These are phyloP conservation scores for Ctenoplectra terminalis DNA, from an alignment of 1,140 invertebrate genomes.

Conservation along the genomic window DNA sequence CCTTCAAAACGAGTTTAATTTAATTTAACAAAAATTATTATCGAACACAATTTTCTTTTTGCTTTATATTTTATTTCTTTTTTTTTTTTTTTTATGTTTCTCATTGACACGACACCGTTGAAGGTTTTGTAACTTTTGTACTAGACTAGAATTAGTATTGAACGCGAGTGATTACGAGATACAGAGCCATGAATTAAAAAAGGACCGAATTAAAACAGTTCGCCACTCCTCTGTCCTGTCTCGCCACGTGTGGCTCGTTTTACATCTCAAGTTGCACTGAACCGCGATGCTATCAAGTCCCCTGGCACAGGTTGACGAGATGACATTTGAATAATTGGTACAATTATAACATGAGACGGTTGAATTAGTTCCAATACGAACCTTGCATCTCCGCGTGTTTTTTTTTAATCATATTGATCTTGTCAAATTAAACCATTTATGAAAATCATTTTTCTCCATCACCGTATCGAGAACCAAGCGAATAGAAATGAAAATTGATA, in stretches of 20 bases:
- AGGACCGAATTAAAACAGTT: neutral
- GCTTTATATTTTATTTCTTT: too few relatives aligned
- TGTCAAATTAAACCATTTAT: too few relatives aligned
- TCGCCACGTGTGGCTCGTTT: neutral
- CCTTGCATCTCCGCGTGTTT: too few relatives aligned
- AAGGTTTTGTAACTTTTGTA: neutral
- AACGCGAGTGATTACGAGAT: neutral
- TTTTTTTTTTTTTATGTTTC: too few relatives aligned
- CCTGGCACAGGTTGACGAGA: neutral
- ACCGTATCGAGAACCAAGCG: too few relatives aligned
- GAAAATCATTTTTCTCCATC: too few relatives aligned
- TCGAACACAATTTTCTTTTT: too few relatives aligned
- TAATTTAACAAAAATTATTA: too few relatives aligned
- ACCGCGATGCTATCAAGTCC: conserved; percentile 16
- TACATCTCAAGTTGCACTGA: neutral
- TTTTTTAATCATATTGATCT: neutral
- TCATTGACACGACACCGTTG: neutral
- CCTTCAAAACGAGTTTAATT: too few relatives aligned
- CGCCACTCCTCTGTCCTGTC: neutral
- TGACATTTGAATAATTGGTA: conserved; percentile 4
- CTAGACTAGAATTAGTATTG: neutral
- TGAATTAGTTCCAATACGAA: neutral
- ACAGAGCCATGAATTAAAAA: neutral
- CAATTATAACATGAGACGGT: neutral
- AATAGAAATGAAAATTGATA: too few relatives aligned